Percentiles rank a stretch among this genome's conserved stretches.
These are phyloP conservation scores for Cephus rjabovi DNA, from an alignment of 2,888 invertebrate genomes.

Conservation along the genomic window DNA sequence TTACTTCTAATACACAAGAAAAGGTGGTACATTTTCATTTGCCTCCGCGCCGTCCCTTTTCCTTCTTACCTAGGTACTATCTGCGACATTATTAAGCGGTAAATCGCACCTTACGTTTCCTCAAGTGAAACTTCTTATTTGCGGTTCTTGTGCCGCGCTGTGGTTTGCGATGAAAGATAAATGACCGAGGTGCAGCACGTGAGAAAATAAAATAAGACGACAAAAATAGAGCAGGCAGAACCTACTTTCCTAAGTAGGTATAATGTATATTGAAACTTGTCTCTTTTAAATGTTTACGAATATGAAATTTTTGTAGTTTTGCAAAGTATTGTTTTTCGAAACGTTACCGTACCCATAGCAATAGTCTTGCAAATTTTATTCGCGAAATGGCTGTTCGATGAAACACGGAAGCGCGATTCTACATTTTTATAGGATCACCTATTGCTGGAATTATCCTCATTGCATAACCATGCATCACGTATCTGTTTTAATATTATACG, in stretches of 20 bases:
- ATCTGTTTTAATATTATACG: neutral
- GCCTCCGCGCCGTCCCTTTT: slow-evolving; percentile 23
- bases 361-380: neutral
- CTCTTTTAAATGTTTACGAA: neutral
- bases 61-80: slow-evolving; percentile 3
- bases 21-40: slow-evolving; percentile 42
- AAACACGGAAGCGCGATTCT: neutral
- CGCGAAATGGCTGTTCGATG: neutral
- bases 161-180: slow-evolving; percentile 2
- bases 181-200: neutral
- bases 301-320: neutral
- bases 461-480: neutral
- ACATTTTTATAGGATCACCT: neutral
- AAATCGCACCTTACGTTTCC: slow-evolving; percentile 26
- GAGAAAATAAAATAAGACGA: neutral
- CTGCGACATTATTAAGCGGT: slow-evolving; percentile 32
- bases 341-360: neutral
- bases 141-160: neutral
- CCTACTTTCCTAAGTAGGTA: neutral
- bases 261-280: neutral
- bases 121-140: slow-evolving; percentile 17
- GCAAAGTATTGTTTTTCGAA: neutral
- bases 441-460: neutral
- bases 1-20: slow-evolving; percentile 44
- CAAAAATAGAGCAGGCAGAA: neutral